Evolutionary conservation across 2,797 vertebrate genomes (phyloP), one percentile per base, ranked within the genome.

Genomic region (Phoxinus dragarum): DNA sequence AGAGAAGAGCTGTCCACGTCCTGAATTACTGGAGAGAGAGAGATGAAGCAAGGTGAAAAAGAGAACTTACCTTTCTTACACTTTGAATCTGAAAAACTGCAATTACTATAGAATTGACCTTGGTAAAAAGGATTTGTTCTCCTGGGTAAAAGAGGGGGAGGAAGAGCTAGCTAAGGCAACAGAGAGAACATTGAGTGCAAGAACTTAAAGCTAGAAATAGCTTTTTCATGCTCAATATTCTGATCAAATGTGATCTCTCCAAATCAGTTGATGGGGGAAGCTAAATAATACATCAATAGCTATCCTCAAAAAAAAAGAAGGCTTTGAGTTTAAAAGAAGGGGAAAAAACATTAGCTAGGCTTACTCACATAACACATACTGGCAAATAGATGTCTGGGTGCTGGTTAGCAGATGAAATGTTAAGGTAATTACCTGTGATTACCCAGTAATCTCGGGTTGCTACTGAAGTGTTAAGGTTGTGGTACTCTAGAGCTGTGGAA

Each of bases 401-500:
- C 59, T 86, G 64, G 59, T 74, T 75, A 69, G 61, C 38, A 36
- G n/a, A 38, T 68, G 42, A 68, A 47, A 14, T 31, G 27, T 38
- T 23, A 3, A 31, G 12, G 38, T 9, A 61, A 86, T 94, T 98
- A 99, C 98, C 98, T 96, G 98, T 99, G 93, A 96, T 97, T 86
- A 99, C 97, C 98, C 98, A 99, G 84, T 96, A 98, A 93, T 95
- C 96, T 93, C 95, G 97, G 59, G 98, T 99, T 77, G 96, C 95
- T 81, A 94, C 93, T 0, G 98, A 99, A 2, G 96, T 97, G 92
- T 99, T 98, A 72, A 99, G 97, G 91, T 97, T 99, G 90, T 98
- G 97, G 89, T 99, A 99, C 92, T 98, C 97, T 86, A 99, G 93
- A 0, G 98, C 98, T 99, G 92, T 80, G 56, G 69, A 86, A 38